phyloP scores from a whole-genome alignment of 2,113 vertebrate genomes.

The Diphyllodes magnificus region DNA sequence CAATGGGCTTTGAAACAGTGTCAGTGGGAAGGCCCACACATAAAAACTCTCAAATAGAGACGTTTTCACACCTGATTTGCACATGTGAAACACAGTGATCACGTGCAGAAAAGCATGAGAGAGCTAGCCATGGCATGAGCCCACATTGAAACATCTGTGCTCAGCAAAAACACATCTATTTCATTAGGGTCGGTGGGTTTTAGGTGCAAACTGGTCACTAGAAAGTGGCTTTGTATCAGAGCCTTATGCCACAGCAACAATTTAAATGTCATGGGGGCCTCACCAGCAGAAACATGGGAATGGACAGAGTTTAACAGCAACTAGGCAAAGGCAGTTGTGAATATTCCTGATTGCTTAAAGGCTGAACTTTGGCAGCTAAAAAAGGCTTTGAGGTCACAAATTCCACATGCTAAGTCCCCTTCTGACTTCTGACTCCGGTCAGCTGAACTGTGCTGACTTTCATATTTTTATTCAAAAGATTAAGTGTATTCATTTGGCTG shows the following conservation, averaged over 20 bases:
- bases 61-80: not conserved
- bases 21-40: not conserved
- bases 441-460: not conserved
- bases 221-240: not conserved
- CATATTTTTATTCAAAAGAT: not conserved
- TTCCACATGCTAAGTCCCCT: not conserved
- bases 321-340: not conserved
- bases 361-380: not conserved
- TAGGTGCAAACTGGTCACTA: not conserved
- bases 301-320: not conserved
- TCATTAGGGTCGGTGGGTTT: rapidly evolving
- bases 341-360: not conserved
- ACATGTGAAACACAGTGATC: not conserved
- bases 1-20: not conserved
- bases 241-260: not conserved
- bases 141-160: not conserved
- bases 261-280: not conserved
- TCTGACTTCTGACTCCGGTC: not conserved
- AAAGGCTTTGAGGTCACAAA: not conserved
- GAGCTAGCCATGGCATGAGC: not conserved
- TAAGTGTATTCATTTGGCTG: constrained; percentile 10
- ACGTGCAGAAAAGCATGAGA: not conserved
- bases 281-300: not conserved
- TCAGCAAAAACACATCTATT: not conserved
- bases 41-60: not conserved